Conservation (phyloP, 2,888 invertebrate species). For the Drosophila merina region DNA sequence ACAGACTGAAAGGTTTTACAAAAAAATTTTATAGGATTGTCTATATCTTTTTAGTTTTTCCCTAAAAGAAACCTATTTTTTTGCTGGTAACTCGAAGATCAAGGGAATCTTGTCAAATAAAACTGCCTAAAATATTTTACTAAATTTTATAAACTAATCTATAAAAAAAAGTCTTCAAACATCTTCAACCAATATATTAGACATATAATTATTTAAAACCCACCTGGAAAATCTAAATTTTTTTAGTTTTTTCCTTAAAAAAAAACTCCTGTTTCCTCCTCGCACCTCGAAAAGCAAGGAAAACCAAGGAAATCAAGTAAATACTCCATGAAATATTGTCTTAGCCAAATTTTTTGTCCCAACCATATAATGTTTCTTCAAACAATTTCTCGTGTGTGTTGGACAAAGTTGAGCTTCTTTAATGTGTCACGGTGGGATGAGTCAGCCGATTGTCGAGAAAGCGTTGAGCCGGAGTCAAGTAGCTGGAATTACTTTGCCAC, state of each 20-base stretch:
- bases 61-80: no score
- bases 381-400: not conserved
- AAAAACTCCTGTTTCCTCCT: not conserved
- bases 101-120: no score
- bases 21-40: no score
- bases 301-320: not conserved
- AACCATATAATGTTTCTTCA: not conserved
- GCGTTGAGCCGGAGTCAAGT: slow-evolving; percentile 49
- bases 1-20: no score
- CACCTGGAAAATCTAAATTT: not conserved
- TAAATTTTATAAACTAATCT: no score
- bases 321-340: not conserved
- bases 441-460: slow-evolving; percentile 57
- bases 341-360: not conserved
- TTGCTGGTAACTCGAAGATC: no score
- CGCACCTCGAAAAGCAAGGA: not conserved
- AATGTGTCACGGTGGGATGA: slow-evolving; percentile 57
- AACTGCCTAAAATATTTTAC: no score
- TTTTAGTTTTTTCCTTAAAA: not conserved
- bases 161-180: no score
- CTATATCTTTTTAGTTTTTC: no score
- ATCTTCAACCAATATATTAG: no score
- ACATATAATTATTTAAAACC: no score
- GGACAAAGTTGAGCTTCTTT: slow-evolving; percentile 23
- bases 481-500: not conserved